phyloP scores from a whole-genome alignment of 2,113 vertebrate genomes.

The Suncus etruscus region DNA sequence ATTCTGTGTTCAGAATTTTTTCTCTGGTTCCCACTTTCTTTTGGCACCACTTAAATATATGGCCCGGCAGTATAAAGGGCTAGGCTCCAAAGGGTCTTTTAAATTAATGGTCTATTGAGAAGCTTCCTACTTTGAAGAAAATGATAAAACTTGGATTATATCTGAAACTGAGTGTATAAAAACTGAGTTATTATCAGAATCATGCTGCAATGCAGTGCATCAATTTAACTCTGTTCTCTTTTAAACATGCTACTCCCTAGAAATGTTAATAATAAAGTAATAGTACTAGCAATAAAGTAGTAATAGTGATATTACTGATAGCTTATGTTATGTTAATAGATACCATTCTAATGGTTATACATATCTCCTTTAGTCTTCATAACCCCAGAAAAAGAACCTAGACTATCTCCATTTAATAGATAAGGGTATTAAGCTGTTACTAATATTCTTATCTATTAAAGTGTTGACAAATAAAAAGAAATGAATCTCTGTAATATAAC shows the following conservation, averaged over 20 bases:
- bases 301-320: background rate
- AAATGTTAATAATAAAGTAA: background rate
- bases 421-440: constrained; percentile 14
- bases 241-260: constrained; percentile 27
- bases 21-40: too few species aligned
- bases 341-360: background rate
- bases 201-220: background rate
- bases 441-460: background rate
- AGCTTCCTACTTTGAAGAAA: background rate
- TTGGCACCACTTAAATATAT: too few species aligned
- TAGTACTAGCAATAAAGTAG: too few species aligned
- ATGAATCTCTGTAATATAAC: background rate
- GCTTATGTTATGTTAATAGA: background rate
- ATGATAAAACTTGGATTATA: constrained; percentile 19
- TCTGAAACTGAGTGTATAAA: background rate
- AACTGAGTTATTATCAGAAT: background rate
- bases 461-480: background rate
- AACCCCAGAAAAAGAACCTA: background rate
- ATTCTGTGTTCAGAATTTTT: too few species aligned
- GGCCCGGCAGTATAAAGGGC: too few species aligned
- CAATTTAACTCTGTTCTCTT: background rate
- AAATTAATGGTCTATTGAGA: background rate
- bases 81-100: background rate
- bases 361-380: constrained; percentile 36
- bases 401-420: constrained; percentile 36